Evolutionary conservation across 1,140 invertebrate species (phyloP), one percentile per base, ranked within the genome.

Genomic region (Drosophila chauvacae): DNA sequence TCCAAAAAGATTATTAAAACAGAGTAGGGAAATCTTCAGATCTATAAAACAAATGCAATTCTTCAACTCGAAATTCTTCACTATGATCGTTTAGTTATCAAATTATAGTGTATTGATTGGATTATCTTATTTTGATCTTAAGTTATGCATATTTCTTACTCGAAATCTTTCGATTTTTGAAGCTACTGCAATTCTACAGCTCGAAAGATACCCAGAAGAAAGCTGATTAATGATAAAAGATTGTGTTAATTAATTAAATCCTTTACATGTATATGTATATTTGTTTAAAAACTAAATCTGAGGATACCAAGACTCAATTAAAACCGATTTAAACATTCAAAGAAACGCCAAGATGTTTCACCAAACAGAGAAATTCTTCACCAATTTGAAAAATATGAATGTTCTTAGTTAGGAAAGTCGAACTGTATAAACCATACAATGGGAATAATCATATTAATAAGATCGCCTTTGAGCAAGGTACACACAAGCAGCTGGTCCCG

Each of bases 401-500:
- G n/a, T 42, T 70, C 71, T 68, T 58, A 73, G 57, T 88, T 86
- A 86, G 86, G 68, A 88, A 59, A 57, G 78, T 63, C 66, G 50
- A 56, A 56, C 68, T 69, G 64, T 70, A 70, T 71, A 37, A 39
- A 26, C 16, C 53, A 37, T 72, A 86, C 84, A 86, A 83, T 88
- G 71, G 62, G 44, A 73, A 83, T 81, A 86, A 82, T 86, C 81
- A 83, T 69, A 88, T 72, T 88, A 82, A 79, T 75, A 88, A 77
- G 81, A 83, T 83, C 65, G 71, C 60, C 55, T 81, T 66, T 88
- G 83, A 88, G 60, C 83, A 80, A 83, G 83, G 84, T 80, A 83
- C 77, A 78, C 58, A 83, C 58, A 50, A 74, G 64, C 26, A 45
- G 41, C 30, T 41, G 65, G 23, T 45, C 33, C 23, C 9, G 14